phyloP scores from a whole-genome alignment of 2,888 invertebrate genomes.

The Eupithecia insigniata region DNA sequence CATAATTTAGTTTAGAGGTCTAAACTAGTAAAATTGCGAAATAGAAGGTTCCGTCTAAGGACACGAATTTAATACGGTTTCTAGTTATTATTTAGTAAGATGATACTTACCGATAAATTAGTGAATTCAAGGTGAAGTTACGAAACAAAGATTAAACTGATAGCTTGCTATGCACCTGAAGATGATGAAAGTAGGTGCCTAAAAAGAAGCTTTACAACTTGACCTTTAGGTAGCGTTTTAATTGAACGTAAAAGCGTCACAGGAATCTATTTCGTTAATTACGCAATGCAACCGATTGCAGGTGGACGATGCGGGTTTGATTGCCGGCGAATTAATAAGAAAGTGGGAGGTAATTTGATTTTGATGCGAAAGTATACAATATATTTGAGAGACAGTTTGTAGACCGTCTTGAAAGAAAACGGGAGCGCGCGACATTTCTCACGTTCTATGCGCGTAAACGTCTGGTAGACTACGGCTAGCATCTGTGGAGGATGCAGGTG shows the following conservation, averaged over 20 bases:
- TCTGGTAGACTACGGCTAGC: slow-evolving; percentile 95
- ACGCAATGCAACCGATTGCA: not conserved
- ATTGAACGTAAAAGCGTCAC: not conserved
- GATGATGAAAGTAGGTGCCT: not conserved
- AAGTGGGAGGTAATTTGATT: too few species aligned
- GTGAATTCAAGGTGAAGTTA: slow-evolving; percentile 4
- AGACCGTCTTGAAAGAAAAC: too few species aligned
- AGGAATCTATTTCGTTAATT: not conserved
- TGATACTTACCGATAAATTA: not conserved
- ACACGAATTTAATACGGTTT: slow-evolving; percentile 9
- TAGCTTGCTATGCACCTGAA: not conserved
- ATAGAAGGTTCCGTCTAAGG: slow-evolving; percentile 17
- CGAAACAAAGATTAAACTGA: not conserved
- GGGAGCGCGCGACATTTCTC: slow-evolving; percentile 92
- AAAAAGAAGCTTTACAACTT: not conserved
- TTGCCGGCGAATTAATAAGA: not conserved
- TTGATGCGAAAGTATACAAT: too few species aligned
- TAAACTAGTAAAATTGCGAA: slow-evolving; percentile 12
- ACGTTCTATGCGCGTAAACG: slow-evolving; percentile 93
- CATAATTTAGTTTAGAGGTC: too few species aligned
- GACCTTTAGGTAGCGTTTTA: not conserved
- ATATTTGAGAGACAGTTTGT: too few species aligned
- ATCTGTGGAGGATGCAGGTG: slow-evolving; percentile 79
- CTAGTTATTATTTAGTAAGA: not conserved
- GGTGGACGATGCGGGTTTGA: not conserved